Conservation (phyloP, 1,140 invertebrate genomes). For the Cyclina sinensis region DNA sequence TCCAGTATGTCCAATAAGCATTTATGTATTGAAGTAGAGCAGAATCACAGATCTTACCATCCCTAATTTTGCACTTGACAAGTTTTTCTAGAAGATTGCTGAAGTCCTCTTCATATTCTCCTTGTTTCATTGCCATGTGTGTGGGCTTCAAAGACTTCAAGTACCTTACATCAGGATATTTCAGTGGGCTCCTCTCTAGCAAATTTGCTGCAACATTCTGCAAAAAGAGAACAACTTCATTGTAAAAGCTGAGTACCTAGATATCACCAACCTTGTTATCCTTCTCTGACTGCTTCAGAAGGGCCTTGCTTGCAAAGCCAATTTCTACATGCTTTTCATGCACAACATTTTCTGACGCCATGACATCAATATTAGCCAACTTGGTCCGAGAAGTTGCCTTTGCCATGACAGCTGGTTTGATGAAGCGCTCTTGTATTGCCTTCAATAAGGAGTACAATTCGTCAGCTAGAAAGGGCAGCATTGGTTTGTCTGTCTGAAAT, state of each 20-base stretch:
- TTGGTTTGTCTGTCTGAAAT: conserved; percentile 54
- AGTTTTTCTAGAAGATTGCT: conserved; percentile 15
- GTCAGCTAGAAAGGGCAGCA: conserved; percentile 41
- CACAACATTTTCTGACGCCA: conserved; percentile 42
- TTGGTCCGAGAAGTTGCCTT: conserved; percentile 31
- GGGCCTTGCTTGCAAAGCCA: conserved; percentile 19
- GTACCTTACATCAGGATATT: no score
- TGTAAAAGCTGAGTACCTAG: conserved; percentile 27
- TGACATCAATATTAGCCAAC: conserved; percentile 42
- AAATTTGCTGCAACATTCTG: conserved; percentile 23
- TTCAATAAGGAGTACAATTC: conserved; percentile 42
- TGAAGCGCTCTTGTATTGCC: conserved; percentile 18
- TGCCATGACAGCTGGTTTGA: conserved; percentile 34
- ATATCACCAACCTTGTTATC: conserved; percentile 36
- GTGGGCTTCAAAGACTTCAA: no score
- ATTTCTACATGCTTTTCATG: conserved; percentile 39
- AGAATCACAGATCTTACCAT: no score
- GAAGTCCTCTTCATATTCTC: no score
- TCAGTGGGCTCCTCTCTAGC: conserved; percentile 38
- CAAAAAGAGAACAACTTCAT: conserved; percentile 20
- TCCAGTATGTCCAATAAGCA: conserved; percentile 28
- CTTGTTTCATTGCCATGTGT: no score
- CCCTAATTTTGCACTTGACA: conserved; percentile 15
- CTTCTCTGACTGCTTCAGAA: conserved; percentile 40
- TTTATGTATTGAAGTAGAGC: conserved; percentile 24